phyloP scores from a whole-genome alignment of 2,797 vertebrate species.

The Spea hammondii region DNA sequence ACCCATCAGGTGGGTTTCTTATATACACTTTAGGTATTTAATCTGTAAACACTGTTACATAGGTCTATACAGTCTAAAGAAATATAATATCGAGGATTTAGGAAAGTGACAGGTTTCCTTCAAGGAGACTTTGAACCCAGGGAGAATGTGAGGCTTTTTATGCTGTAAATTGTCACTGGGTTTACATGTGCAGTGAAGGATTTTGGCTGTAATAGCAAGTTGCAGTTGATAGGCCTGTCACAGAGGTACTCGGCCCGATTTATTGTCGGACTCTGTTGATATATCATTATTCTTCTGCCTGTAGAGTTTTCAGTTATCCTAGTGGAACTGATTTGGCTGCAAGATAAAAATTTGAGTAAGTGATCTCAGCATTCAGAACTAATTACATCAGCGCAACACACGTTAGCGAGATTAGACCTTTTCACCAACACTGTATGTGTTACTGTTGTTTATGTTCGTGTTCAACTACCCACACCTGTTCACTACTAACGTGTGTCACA shows the following conservation, averaged over 20 bases:
- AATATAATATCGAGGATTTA: too few species aligned
- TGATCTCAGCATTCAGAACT: constrained; percentile 5
- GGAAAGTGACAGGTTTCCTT: too few species aligned
- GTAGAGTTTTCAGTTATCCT: neutral
- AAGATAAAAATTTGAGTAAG: constrained; percentile 18
- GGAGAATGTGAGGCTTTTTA: too few species aligned
- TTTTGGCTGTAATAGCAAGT: too few species aligned
- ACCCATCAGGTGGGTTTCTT: too few species aligned
- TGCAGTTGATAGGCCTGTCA: neutral
- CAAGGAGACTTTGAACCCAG: too few species aligned
- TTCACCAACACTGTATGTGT: constrained; percentile 1
- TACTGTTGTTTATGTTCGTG: constrained; percentile 24
- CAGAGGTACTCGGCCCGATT: neutral
- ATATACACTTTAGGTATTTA: too few species aligned
- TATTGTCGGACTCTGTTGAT: neutral
- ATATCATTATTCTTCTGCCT: neutral
- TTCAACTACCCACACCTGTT: constrained; percentile 31
- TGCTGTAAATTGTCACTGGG: neutral
- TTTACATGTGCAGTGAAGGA: too few species aligned
- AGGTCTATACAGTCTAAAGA: too few species aligned
- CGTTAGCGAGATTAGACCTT: constrained; percentile 31
- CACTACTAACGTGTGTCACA: constrained; percentile 15
- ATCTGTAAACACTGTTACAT: too few species aligned
- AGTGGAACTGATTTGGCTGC: constrained; percentile 15
- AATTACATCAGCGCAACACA: constrained; percentile 39